phyloP scores from a whole-genome alignment of 2,113 vertebrate species.

The Phyllostomus hastatus region DNA sequence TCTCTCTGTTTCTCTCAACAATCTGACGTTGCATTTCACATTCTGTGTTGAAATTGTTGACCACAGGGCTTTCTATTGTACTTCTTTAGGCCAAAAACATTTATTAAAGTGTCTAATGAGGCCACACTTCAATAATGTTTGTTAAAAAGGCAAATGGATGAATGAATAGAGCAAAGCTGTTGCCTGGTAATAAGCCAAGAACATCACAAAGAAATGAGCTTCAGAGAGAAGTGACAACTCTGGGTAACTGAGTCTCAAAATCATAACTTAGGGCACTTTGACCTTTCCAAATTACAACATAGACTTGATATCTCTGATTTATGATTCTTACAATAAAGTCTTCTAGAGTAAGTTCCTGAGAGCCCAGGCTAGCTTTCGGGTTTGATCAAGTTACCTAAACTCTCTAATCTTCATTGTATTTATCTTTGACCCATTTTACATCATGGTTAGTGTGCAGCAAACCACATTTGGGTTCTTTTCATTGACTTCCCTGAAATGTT shows the following conservation, averaged over 20 bases:
- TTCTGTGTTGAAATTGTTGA: background rate
- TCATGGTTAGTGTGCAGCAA: background rate
- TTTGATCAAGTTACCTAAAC: conserved; percentile 25
- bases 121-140: background rate
- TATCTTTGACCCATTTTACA: conserved; percentile 38
- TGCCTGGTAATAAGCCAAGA: background rate
- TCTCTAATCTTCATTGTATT: conserved; percentile 30
- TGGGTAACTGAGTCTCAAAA: background rate
- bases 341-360: background rate
- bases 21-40: background rate
- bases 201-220: background rate
- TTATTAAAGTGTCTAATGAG: background rate
- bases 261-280: background rate
- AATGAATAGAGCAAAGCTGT: background rate
- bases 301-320: conserved; percentile 7
- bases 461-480: conserved; percentile 5
- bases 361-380: background rate
- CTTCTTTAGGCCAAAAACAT: background rate
- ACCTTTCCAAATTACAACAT: background rate
- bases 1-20: background rate
- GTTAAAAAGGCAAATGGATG: background rate
- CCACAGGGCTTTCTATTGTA: background rate
- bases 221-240: background rate
- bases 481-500: conserved; percentile 50
- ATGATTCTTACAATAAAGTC: background rate